Evolutionary conservation across 92 coral and sea anemone species (phyloP).

Genomic region (Actinostola sp.): DNA sequence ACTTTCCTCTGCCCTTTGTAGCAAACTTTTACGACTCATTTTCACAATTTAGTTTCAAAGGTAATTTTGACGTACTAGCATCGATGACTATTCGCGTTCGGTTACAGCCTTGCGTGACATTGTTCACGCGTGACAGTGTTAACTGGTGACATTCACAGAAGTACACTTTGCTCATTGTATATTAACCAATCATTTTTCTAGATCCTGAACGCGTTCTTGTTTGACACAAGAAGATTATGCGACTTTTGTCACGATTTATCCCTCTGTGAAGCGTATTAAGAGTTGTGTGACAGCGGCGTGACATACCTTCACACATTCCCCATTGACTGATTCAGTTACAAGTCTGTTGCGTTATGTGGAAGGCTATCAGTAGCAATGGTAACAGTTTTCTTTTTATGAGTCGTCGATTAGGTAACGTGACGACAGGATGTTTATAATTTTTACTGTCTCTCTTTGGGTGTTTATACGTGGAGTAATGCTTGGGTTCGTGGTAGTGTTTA

Average conservation of each 20-base stretch:
- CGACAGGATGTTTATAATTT: conserved; percentile 33
- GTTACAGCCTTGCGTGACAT: no score
- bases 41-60: no score
- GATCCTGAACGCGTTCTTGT: neutral
- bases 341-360: conserved; percentile 32
- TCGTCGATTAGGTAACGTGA: conserved; percentile 37
- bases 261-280: neutral
- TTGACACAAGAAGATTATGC: neutral
- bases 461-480: conserved; percentile 28
- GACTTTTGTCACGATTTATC: neutral
- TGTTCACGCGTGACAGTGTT: no score
- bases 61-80: no score
- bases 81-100: no score
- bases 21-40: no score
- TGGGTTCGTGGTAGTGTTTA: conserved; percentile 12
- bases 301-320: neutral
- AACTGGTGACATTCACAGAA: no score
- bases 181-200: neutral
- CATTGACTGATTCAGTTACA: conserved; percentile 33
- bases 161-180: no score
- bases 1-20: neutral
- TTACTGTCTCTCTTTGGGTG: conserved; percentile 22
- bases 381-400: conserved; percentile 35
- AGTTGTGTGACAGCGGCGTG: neutral
- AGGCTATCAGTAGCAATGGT: conserved; percentile 14